phyloP scores from a whole-genome alignment of 2,113 vertebrate species.

The Dromiciops gliroides region DNA sequence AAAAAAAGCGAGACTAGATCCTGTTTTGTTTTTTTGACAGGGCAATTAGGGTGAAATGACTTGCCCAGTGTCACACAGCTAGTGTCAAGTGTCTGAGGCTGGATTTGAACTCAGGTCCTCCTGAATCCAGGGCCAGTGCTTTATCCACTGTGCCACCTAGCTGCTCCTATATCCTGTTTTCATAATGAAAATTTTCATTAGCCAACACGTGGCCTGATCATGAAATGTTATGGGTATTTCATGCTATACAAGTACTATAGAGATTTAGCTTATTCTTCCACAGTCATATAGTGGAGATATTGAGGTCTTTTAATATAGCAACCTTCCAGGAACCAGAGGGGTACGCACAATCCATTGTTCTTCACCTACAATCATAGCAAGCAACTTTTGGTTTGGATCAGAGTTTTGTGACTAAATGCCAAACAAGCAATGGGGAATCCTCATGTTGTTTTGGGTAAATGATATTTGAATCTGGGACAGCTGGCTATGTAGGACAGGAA shows the following conservation, averaged over 20 bases:
- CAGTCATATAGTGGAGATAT: background rate
- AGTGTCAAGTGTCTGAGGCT: no score
- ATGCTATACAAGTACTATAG: background rate
- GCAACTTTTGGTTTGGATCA: background rate
- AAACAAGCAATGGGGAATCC: background rate
- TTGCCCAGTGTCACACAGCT: no score
- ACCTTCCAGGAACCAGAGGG: background rate
- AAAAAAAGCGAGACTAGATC: no score
- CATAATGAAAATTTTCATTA: background rate
- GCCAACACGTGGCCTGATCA: background rate
- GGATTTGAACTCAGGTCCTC: no score
- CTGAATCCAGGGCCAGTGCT: no score
- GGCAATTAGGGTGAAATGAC: no score
- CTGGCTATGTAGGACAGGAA: background rate
- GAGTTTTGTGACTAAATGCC: background rate
- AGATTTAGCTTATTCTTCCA: background rate
- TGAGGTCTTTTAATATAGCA: background rate
- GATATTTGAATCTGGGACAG: background rate
- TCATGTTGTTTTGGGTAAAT: background rate
- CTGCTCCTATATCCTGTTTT: background rate
- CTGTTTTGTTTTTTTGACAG: no score
- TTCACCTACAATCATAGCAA: background rate
- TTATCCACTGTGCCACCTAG: no score
- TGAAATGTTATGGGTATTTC: background rate
- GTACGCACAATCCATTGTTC: background rate